These are phyloP conservation scores for Diorhabda sublineata DNA, from an alignment of 1,140 invertebrate species.

Conservation along the genomic window DNA sequence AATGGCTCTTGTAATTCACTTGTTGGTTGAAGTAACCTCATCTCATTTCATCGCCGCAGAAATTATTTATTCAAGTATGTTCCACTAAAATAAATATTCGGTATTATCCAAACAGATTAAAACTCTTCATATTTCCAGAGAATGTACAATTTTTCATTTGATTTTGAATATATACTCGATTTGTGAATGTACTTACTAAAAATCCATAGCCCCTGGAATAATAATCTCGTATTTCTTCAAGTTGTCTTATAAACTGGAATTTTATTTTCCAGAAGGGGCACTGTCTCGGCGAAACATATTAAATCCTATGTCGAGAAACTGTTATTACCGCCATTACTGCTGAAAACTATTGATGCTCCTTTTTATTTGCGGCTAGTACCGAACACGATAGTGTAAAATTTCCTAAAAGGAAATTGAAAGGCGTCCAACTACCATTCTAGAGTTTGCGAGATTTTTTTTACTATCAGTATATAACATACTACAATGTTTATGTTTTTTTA, in stretches of 20 bases:
- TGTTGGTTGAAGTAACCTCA: too few relatives aligned
- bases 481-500: too few relatives aligned
- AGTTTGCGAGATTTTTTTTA: neutral
- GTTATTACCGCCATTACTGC: neutral
- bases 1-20: too few relatives aligned
- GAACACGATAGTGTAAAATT: constrained; percentile 4
- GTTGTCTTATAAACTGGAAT: neutral
- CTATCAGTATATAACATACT: too few relatives aligned
- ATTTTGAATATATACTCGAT: too few relatives aligned
- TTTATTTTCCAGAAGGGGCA: neutral
- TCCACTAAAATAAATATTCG: too few relatives aligned
- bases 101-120: too few relatives aligned
- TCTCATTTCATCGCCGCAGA: too few relatives aligned
- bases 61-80: too few relatives aligned
- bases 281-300: neutral
- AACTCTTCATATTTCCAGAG: too few relatives aligned
- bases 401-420: neutral
- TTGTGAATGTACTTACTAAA: too few relatives aligned
- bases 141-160: too few relatives aligned
- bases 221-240: neutral
- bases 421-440: neutral
- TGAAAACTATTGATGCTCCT: constrained; percentile 2
- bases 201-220: neutral
- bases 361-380: neutral
- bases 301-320: neutral